These are phyloP conservation scores for Petrolisthes cinctipes DNA, from an alignment of 2,888 invertebrate genomes.

Conservation along the genomic window DNA sequence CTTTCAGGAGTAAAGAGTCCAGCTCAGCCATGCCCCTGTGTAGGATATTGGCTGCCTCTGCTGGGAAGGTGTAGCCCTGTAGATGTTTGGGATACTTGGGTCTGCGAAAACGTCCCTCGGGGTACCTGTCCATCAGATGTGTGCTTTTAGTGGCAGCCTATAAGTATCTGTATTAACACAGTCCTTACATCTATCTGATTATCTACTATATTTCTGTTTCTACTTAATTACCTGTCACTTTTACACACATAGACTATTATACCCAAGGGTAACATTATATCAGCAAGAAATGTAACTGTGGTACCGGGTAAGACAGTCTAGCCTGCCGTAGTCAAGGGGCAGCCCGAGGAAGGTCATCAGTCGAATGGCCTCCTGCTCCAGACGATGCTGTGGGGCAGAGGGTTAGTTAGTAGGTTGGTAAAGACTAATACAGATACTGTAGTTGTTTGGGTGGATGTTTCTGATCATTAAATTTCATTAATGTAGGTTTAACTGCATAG, in stretches of 20 bases:
- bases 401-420: neutral
- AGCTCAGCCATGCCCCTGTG: constrained; percentile 29
- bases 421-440: constrained; percentile 22
- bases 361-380: constrained; percentile 38
- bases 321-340: constrained; percentile 49
- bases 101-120: constrained; percentile 56
- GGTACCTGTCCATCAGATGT: constrained; percentile 46
- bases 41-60: constrained; percentile 4
- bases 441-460: neutral
- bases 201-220: no score
- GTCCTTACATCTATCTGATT: neutral
- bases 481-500: no score
- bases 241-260: no score
- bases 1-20: constrained; percentile 8
- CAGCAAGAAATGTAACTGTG: no score
- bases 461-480: neutral
- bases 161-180: neutral
- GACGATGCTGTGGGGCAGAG: constrained; percentile 32
- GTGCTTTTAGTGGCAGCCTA: neutral
- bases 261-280: no score
- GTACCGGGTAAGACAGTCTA: constrained; percentile 59
- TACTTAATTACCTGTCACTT: no score
- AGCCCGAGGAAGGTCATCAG: constrained; percentile 53
- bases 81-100: constrained; percentile 62
- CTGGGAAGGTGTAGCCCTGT: constrained; percentile 56